Evolutionary conservation across 2,113 vertebrate species (phyloP), one percentile per base, ranked within the genome.

Genomic region (Leuciscus idus): DNA sequence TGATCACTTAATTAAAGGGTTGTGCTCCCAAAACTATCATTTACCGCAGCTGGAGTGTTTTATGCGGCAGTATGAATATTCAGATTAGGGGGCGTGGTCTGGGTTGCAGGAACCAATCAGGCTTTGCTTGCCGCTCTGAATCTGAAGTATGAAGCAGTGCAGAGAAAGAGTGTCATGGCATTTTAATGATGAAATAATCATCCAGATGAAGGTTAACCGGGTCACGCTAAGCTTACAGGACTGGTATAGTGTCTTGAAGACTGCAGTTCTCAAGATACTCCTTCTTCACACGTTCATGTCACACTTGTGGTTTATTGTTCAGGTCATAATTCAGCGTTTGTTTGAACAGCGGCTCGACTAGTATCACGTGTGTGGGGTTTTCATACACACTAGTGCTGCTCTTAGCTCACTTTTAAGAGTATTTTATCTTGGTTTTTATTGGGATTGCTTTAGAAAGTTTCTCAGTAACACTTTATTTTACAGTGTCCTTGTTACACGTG

Each of bases 401-500:
- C 68, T 23, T 78, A 11, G 28, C 8, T 55, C 13, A 17, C 15
- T 21, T 46, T 52, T 52, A n/a, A 68, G 50, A 43, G 59, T 30
- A 28, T 33, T 55, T 68, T 64, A 83, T 82, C 77, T 72, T 36
- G 76, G 81, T 75, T 19, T 0, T 84, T 85, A 62, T 48, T 55
- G 15, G 28, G 10, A 28, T 68, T 68, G 17, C 28, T 68, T 68
- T 36, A 36, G 23, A 36, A 28, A 77, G 17, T 33, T 30, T 52
- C 50, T 52, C 50, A 52, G 50, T 52, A 17, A 17, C 50, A 52
- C 48, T 50, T 15, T 50, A 50, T 15, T 50, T 50, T 0, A 50
- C 48, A 15, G 13, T 4, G 48, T 50, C 12, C 48, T 4, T 50
- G 48, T 50, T 15, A 50, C 50, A 52, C 4, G 1, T 26, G 26